A percentile compares a stretch with the other conserved stretches of the same genome.
Conservation (phyloP, 2,888 invertebrate species). For the Lasioglossum leucozonium region DNA sequence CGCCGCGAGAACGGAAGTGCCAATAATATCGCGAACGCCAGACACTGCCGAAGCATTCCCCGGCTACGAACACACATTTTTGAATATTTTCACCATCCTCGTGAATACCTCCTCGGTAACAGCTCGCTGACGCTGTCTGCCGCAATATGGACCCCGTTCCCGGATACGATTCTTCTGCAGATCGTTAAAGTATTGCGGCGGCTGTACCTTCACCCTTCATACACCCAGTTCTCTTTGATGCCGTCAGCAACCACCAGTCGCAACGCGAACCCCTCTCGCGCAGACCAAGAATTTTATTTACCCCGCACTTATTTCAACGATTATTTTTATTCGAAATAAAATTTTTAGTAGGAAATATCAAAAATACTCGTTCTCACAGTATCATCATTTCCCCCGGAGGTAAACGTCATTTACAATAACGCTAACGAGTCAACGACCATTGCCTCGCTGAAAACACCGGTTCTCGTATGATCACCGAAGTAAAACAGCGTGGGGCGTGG, state of each 20-base stretch:
- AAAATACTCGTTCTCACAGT: too few relatives aligned
- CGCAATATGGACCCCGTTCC: neutral
- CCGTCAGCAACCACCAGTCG: neutral
- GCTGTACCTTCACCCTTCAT: neutral
- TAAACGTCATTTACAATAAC: too few relatives aligned
- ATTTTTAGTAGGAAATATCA: too few relatives aligned
- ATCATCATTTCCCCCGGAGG: too few relatives aligned
- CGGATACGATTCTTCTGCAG: neutral
- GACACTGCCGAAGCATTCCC: neutral
- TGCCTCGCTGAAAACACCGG: too few relatives aligned
- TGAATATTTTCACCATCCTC: neutral
- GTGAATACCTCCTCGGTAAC: neutral
- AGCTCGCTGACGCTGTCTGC: neutral
- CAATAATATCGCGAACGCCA: constrained; percentile 36
- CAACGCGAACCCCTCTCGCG: too few relatives aligned
- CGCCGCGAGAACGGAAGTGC: constrained; percentile 25
- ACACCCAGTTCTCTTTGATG: neutral
- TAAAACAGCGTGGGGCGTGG: too few relatives aligned
- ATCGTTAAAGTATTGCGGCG: neutral
- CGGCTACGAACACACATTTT: neutral
- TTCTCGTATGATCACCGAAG: too few relatives aligned
- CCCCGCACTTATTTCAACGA: neutral
- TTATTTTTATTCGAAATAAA: too few relatives aligned
- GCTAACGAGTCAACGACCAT: too few relatives aligned
- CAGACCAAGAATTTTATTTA: neutral